phyloP scores from a whole-genome alignment of 1,140 invertebrate genomes.

The Aphaenogaster rudis region DNA sequence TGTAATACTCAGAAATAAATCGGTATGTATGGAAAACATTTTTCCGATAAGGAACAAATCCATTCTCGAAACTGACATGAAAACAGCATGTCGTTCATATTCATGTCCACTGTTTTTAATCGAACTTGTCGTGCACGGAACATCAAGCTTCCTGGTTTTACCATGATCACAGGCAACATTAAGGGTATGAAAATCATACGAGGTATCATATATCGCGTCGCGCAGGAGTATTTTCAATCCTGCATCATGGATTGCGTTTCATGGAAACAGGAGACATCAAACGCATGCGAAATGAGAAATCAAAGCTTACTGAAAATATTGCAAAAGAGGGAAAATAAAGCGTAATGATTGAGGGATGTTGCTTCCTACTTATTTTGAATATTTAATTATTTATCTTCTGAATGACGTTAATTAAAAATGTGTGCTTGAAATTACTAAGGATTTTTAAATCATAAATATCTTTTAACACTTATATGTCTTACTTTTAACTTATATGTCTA shows the following conservation, averaged over 20 bases:
- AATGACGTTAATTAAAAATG: neutral
- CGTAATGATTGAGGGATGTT: conserved; percentile 9
- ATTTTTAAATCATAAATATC: neutral
- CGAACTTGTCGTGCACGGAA: conserved; percentile 30
- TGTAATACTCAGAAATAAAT: conserved; percentile 10
- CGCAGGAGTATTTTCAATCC: conserved; percentile 53
- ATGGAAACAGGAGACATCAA: conserved; percentile 56
- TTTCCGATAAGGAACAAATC: conserved; percentile 43
- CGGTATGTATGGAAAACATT: conserved; percentile 14
- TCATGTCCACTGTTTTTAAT: conserved; percentile 48
- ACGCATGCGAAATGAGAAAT: conserved; percentile 57
- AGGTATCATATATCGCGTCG: conserved; percentile 41
- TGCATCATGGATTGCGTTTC: conserved; percentile 57
- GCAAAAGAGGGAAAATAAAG: conserved; percentile 17
- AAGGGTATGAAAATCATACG: conserved; percentile 60
- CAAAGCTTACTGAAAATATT: conserved; percentile 50
- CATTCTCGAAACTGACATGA: conserved; percentile 25
- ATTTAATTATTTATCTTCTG: neutral
- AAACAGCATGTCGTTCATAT: conserved; percentile 27
- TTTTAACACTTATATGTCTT: neutral
- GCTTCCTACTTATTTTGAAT: neutral
- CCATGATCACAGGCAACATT: conserved; percentile 48
- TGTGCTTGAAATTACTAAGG: neutral
- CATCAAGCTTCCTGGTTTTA: conserved; percentile 44
- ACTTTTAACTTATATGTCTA: neutral